Evolutionary conservation across 1,140 invertebrate genomes (phyloP), one percentile per base, ranked within the genome.

Genomic region (Heliconius hermathena): DNA sequence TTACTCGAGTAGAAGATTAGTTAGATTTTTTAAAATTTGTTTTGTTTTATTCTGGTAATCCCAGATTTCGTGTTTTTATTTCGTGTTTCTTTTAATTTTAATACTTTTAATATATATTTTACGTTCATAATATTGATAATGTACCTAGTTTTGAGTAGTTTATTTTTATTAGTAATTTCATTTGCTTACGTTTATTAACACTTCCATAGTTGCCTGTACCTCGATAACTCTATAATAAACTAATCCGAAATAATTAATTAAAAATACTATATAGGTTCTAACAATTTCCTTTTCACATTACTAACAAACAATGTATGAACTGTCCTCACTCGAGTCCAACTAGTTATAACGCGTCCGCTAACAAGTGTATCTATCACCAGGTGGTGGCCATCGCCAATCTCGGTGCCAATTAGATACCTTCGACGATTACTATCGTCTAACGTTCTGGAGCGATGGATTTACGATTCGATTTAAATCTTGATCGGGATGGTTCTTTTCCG

Each of bases 401-500:
- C 60, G 11, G 60, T 29, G 26, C 60, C 60, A 66, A 66, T 66
- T 66, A 66, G 60, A 66, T 66, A 13, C 60, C 60, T 13, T 66
- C 1, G 11, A 66, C 26, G 60, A 66, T 66, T 66, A 29, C 60
- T 66, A 66, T 29, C 60, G 60, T 66, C 60, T 66, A 66, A 13
- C 60, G 60, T 66, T 66, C 60, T 66, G 22, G 26, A 22, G 20
- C 57, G 26, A 66, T 66, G 60, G 60, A 66, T 66, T 66, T 66
- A 66, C 60, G 60, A 66, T 66, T 26, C 9, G 60, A 66, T 26
- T 66, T 22, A 66, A 66, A 66, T 66, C 60, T 66, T 29, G 60
- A 66, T 66, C 60, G 3, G 26, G 60, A 66, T 13, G 60, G n/a
- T n/a, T 4, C 52, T 57, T 57, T 66, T 57, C 60, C 11, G 22